Conservation (phyloP, 2,888 invertebrate species). For the Beris morrisii region DNA sequence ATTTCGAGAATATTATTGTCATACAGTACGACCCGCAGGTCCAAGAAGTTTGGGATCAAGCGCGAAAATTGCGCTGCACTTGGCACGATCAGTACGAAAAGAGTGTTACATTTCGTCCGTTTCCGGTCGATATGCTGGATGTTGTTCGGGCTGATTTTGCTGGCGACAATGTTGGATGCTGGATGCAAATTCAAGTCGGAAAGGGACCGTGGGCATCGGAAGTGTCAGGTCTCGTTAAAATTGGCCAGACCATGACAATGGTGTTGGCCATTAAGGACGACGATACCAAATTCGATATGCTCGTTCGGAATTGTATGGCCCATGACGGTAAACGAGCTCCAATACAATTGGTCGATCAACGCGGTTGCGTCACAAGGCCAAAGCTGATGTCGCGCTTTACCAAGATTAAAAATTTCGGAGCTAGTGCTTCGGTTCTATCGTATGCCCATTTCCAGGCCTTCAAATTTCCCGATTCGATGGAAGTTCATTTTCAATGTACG, state of each 20-base stretch:
- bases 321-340: conserved; percentile 93
- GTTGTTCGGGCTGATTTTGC: conserved; percentile 94
- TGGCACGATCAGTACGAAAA: conserved; percentile 97
- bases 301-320: conserved; percentile 91
- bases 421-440: conserved; percentile 86
- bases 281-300: conserved; percentile 93
- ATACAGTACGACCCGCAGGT: conserved; percentile 92
- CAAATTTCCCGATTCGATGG: conserved; percentile 95
- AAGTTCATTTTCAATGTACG: conserved; percentile 93
- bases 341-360: conserved; percentile 89
- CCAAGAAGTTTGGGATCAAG: conserved; percentile 95
- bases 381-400: conserved; percentile 93
- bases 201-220: conserved; percentile 96
- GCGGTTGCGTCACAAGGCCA: conserved; percentile 88
- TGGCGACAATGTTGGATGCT: conserved; percentile 93
- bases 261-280: conserved; percentile 93
- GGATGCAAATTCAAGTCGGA: conserved; percentile 97
- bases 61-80: conserved; percentile 85
- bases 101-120: conserved; percentile 90
- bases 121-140: conserved; percentile 93
- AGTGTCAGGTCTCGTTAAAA: conserved; percentile 90
- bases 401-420: conserved; percentile 93
- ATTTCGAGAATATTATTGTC: conserved; percentile 91
- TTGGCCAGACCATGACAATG: conserved; percentile 97
- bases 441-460: conserved; percentile 95